Percentiles rank a stretch among this genome's conserved stretches.
These are phyloP conservation scores for Antennarius maculatus DNA, from an alignment of 2,797 vertebrate genomes.

Conservation along the genomic window DNA sequence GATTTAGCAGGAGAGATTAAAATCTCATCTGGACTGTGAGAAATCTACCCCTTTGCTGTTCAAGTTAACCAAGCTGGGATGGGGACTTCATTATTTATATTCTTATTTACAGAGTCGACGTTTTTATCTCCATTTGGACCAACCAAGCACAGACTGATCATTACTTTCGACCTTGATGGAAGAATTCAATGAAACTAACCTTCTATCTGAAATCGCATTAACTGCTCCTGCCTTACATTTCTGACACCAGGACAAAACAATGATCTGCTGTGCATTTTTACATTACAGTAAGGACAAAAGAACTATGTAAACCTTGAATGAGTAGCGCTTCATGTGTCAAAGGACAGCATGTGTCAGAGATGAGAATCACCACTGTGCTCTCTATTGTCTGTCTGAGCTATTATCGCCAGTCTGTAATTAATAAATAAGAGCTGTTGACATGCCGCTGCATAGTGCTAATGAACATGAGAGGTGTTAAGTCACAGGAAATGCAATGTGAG, in stretches of 20 bases:
- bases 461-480: slow-evolving; percentile 70
- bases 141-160: slow-evolving; percentile 48
- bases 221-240: slow-evolving; percentile 8
- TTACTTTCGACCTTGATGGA: slow-evolving; percentile 60
- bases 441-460: slow-evolving; percentile 64
- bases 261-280: slow-evolving; percentile 5
- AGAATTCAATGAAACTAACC: slow-evolving; percentile 14
- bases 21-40: slow-evolving; percentile 61
- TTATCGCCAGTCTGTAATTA: slow-evolving; percentile 71
- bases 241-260: slow-evolving; percentile 1
- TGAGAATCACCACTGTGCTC: slow-evolving; percentile 58
- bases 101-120: slow-evolving; percentile 66
- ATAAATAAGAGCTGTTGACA: slow-evolving; percentile 74
- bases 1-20: slow-evolving; percentile 72
- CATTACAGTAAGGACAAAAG: slow-evolving; percentile 5
- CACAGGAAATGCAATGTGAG: slow-evolving; percentile 59
- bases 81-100: slow-evolving; percentile 72
- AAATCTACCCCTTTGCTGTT: slow-evolving; percentile 60
- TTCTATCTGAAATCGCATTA: slow-evolving; percentile 26
- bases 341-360: slow-evolving; percentile 41
- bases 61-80: slow-evolving; percentile 51
- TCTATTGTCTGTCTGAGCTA: slow-evolving; percentile 43
- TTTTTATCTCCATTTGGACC: slow-evolving; percentile 69
- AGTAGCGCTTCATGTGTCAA: slow-evolving; percentile 38
- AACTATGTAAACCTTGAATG: slow-evolving; percentile 44